These are phyloP conservation scores for Anorthoa munda DNA, from an alignment of 2,888 invertebrate genomes.

Conservation along the genomic window DNA sequence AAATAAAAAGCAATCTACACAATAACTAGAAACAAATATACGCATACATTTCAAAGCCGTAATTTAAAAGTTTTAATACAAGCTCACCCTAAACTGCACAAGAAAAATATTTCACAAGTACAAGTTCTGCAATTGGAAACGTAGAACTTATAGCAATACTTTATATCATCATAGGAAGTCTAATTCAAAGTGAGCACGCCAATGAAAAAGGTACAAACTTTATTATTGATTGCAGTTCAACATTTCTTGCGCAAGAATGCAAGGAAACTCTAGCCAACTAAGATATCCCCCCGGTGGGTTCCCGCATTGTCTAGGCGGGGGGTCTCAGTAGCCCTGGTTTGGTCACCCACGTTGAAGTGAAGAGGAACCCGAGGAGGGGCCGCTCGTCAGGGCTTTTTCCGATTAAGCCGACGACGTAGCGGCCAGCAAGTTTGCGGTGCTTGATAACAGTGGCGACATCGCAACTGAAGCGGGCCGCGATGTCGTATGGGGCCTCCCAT, in stretches of 20 bases:
- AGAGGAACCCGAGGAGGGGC: too few species aligned
- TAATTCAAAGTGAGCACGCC: constrained; percentile 74
- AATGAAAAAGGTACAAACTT: constrained; percentile 76
- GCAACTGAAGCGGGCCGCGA: too few species aligned
- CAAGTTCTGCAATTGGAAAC: constrained; percentile 68
- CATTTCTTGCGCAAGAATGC: constrained; percentile 67
- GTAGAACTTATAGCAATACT: constrained; percentile 75
- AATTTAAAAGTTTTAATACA: constrained; percentile 58
- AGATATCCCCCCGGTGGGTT: constrained; percentile 32
- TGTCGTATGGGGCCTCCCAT: too few species aligned
- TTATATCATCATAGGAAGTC: constrained; percentile 76
- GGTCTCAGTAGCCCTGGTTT: too few species aligned
- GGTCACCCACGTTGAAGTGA: too few species aligned
- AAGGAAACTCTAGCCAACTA: constrained; percentile 61
- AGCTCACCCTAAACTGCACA: constrained; percentile 44
- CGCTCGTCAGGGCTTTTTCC: too few species aligned
- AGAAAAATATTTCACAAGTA: constrained; percentile 60
- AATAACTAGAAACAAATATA: constrained; percentile 24
- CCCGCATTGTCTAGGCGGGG: too few species aligned
- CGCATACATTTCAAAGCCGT: constrained; percentile 29
- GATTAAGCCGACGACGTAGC: too few species aligned
- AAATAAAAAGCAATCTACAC: not conserved
- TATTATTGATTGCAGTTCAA: constrained; percentile 80
- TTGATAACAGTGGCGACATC: too few species aligned
- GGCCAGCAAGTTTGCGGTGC: too few species aligned